Conservation (phyloP, 2,113 vertebrate species). For the Myotis lucifugus region DNA sequence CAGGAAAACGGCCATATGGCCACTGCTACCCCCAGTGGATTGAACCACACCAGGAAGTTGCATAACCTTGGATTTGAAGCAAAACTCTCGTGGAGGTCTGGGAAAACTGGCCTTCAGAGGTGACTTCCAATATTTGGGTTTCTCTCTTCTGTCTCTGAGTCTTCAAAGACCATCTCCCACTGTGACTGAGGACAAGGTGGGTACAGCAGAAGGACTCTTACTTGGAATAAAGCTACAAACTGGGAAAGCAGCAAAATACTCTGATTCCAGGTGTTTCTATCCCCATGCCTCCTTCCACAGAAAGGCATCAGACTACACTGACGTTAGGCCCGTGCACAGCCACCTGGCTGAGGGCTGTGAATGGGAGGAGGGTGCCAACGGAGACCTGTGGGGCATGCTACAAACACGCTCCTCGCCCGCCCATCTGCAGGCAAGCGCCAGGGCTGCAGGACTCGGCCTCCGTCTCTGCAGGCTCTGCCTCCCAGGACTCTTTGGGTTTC, state of each 20-base stretch:
- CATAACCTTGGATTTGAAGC: not conserved
- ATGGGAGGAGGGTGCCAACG: not conserved
- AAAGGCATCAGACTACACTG: not conserved
- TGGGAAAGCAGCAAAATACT: rapidly evolving
- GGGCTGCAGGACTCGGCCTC: conserved; percentile 44
- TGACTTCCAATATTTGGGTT: not conserved
- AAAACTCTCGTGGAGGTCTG: not conserved
- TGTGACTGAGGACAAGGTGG: not conserved
- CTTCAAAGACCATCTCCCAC: not conserved
- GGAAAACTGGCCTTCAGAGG: not conserved
- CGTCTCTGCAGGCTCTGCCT: conserved; percentile 14
- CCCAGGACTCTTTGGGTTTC: conserved; percentile 48
- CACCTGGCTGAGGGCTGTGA: not conserved
- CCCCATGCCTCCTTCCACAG: not conserved
- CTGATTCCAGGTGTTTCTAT: not conserved
- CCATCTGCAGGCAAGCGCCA: not conserved
- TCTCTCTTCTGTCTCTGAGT: not conserved
- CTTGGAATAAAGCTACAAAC: not conserved
- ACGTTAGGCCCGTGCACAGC: not conserved
- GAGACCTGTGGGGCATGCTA: not conserved
- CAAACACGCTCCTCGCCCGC: not conserved
- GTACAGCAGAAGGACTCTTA: not conserved
- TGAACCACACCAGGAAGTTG: not conserved
- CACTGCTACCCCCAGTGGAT: rapidly evolving
- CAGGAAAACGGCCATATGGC: not conserved